Evolutionary conservation across 2,113 vertebrate genomes (phyloP), one percentile per base, ranked within the genome.

Genomic region (Epinephelus moara): DNA sequence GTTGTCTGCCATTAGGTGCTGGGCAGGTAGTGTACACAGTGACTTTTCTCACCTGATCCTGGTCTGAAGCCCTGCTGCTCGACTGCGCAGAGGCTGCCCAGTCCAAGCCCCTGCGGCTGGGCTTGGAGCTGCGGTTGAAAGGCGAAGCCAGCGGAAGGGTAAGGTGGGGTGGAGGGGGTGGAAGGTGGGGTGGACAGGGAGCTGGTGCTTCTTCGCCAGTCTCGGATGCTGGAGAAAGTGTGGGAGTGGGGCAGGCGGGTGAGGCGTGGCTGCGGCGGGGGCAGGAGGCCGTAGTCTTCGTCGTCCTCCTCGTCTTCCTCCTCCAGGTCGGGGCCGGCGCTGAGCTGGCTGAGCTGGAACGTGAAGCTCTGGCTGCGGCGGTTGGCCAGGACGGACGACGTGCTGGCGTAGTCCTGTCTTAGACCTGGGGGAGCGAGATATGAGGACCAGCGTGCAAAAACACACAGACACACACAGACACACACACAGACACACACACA

Each of bases 211-310:
- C 94, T 95, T 83, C 94, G 95, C 93, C 97, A 98, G 80, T 99
- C 97, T 72, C 96, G 95, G 68, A 97, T 95, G 94, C 97, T 98
- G 94, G 96, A 97, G 91, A 99, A 98, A 90, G 97, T 99, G 94
- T 97, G 97, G 84, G 97, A 98, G 87, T 97, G 97, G 56, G 97
- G 94, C 69, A 97, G 96, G 63, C 97, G 96, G 30, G 96, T 96
- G 88, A 98, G 96, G 55, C 96, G 95, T 0, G 96, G 96, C 91
- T 97, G 97, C 0, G 97, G 97, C 27, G 96, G 97, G 0, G 97
- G 97, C 53, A 97, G 90, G 74, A 96, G 96, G 67, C 96, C 97
- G 86, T 96, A 97, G 52, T 98, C 97, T 90, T 98, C 97, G 79
- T 97, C 97, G 2, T 95, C 97, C 8, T 97, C 97, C 33, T 97